These are phyloP conservation scores for Gymnarchus niloticus DNA, from an alignment of 2,113 vertebrate genomes.

Conservation along the genomic window DNA sequence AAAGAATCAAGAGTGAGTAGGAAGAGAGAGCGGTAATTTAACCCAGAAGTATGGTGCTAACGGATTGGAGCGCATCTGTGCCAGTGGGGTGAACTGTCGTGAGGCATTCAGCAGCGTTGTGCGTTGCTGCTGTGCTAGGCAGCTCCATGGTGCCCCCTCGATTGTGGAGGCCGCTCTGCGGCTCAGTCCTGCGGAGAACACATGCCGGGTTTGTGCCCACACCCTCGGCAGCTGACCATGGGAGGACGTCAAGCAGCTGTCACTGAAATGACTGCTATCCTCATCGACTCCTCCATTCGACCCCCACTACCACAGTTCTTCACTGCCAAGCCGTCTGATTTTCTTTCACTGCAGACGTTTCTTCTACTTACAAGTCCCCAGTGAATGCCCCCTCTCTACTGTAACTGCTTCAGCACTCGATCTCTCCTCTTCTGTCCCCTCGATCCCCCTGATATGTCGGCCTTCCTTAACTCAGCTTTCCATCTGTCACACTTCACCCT, in stretches of 20 bases:
- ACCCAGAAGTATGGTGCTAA: too few species aligned
- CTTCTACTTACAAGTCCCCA: too few species aligned
- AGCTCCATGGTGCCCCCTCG: background rate
- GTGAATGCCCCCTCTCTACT: background rate
- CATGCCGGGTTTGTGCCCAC: background rate
- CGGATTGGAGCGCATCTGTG: too few species aligned
- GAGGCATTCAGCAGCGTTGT: background rate
- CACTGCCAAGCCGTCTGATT: background rate
- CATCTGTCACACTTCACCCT: background rate
- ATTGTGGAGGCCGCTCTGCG: background rate
- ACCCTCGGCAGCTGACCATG: background rate
- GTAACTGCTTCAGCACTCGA: background rate
- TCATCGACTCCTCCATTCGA: background rate
- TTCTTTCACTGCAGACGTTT: too few species aligned
- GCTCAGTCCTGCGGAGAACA: background rate
- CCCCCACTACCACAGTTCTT: background rate
- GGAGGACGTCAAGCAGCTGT: background rate
- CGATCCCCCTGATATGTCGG: background rate
- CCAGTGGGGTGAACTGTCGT: too few species aligned
- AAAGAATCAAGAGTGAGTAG: background rate
- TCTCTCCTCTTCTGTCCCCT: background rate
- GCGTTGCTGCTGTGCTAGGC: background rate
- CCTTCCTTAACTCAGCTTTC: background rate
- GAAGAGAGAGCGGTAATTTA: background rate
- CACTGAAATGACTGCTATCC: too few species aligned